Evolutionary conservation across 2,113 vertebrate species (phyloP), one percentile per base, ranked within the genome.

Genomic region (Datnioides undecimradiatus): DNA sequence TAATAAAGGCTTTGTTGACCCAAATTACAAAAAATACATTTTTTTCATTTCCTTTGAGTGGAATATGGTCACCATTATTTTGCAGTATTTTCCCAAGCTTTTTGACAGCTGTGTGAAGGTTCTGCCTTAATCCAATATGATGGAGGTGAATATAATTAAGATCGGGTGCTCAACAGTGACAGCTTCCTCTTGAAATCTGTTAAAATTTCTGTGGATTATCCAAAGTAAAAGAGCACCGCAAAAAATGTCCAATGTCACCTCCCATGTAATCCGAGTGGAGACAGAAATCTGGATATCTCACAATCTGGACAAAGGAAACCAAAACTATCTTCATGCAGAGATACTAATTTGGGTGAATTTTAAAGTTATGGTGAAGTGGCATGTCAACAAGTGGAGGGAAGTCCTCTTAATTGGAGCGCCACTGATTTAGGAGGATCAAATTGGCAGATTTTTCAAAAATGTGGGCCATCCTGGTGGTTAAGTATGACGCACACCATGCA

Each of bases 331-430:
- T n/a, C 51, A 11, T 33, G 36, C 46, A 43, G 14, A 31, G 45
- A 72, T 73, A 70, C 63, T 64, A 66, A 86, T 79, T 84, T 81
- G 69, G 31, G 81, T 69, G 40, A 34, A 36, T 11, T 73, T 78
- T 83, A 71, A 80, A 78, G 40, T 57, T 0, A 62, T 52, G 60
- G 45, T 74, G 2, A 85, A 67, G 17, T 52, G 10, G 38, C 27
- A 31, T 76, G 72, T 87, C 81, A 84, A 71, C 62, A 51, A 79
- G 68, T 43, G 55, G 54, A 73, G 57, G 17, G 0, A 71, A 68
- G 33, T 66, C 58, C 13, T 80, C 62, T 76, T 73, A 62, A 71
- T 46, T 49, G 52, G 52, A 66, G 45, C 41, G 10, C 60, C 48
- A 51, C 48, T 25, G 73, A 88, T 80, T 80, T 80, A 83, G 38